A percentile compares a stretch with the other conserved stretches of the same genome.
Conservation (phyloP, 2,113 vertebrate species). For the Orthonyx spaldingii region DNA sequence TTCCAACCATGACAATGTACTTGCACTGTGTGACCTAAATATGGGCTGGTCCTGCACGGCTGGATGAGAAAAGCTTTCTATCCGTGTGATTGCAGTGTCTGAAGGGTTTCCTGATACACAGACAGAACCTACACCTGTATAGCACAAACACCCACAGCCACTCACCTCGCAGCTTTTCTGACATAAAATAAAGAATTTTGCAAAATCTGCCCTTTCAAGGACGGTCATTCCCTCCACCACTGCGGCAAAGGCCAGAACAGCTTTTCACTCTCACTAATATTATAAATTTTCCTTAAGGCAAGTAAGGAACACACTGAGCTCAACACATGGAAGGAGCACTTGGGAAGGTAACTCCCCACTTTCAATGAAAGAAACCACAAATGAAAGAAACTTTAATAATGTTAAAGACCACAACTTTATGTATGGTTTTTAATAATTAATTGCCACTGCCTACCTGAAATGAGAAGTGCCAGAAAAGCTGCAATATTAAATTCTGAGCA, state of each 20-base stretch:
- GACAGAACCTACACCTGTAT: rapidly evolving
- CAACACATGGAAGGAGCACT: background rate
- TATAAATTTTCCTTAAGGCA: background rate
- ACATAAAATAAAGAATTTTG: background rate
- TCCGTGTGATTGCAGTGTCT: rapidly evolving
- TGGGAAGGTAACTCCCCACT: background rate
- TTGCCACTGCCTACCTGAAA: background rate
- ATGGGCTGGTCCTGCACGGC: rapidly evolving
- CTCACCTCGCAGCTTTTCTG: background rate
- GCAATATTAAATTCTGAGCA: background rate
- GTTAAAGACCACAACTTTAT: background rate
- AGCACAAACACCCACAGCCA: background rate
- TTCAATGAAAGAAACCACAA: background rate
- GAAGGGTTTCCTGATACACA: background rate
- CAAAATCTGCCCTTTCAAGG: background rate
- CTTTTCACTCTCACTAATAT: background rate
- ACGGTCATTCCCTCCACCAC: background rate
- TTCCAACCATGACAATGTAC: rapidly evolving
- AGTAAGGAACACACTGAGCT: background rate
- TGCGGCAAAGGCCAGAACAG: background rate
- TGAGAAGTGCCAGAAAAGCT: background rate
- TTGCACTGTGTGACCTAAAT: rapidly evolving
- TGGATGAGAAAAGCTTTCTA: background rate
- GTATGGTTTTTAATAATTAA: background rate
- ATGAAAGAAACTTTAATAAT: background rate